phyloP scores from a whole-genome alignment of 2,888 invertebrate genomes.

The Resseliella maxima region DNA sequence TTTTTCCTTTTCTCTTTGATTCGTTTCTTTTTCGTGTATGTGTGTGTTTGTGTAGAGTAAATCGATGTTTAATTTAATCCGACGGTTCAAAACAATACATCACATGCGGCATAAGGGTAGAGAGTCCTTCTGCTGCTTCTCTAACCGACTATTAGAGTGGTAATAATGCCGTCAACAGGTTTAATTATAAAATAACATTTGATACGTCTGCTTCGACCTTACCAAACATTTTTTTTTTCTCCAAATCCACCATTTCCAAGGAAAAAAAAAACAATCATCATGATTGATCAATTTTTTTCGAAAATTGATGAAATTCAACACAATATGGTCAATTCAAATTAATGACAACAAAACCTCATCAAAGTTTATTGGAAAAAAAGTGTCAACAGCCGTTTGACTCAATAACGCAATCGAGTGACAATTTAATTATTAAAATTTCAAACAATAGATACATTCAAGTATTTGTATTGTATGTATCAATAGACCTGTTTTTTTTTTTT shows the following conservation, averaged over 20 bases:
- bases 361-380: neutral
- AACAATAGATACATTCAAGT: neutral
- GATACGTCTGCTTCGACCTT: constrained; percentile 20
- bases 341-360: neutral
- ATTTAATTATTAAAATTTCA: constrained; percentile 28
- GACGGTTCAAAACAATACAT: constrained; percentile 38
- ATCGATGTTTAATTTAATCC: constrained; percentile 44
- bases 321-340: constrained; percentile 32
- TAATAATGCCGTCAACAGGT: constrained; percentile 55
- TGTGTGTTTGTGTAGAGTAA: neutral
- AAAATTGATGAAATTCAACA: neutral
- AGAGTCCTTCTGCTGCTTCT: constrained; percentile 25
- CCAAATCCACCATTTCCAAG: neutral
- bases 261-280: neutral
- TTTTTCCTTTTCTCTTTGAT: neutral
- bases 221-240: neutral
- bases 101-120: constrained; percentile 50
- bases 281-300: constrained; percentile 53
- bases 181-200: constrained; percentile 27
- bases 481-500: constrained; percentile 24
- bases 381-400: neutral
- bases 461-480: neutral
- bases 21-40: neutral
- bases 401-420: neutral
- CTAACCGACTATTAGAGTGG: too few relatives aligned